Evolutionary conservation across 2,113 vertebrate species (phyloP), one percentile per base, ranked within the genome.

Genomic region (Crotalus horridus): DNA sequence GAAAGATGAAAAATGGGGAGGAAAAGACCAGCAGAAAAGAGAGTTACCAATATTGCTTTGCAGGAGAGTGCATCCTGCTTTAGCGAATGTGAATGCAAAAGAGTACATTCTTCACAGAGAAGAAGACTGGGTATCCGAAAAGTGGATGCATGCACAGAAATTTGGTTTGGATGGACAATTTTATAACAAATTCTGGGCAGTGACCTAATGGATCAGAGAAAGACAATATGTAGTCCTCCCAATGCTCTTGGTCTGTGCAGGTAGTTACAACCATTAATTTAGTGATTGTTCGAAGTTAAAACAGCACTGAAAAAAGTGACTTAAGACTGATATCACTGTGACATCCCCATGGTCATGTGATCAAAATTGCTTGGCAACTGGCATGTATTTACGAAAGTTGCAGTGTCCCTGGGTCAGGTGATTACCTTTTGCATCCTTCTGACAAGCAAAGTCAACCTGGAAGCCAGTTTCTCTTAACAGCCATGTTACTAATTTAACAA

Each of bases 1-100:
- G 13, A 89, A 2, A 51, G 92, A 89, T 92, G 94, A 95, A 81
- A 81, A 81, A 55, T 39, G 26, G 90, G 26, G 43, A 48, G 54
- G 48, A 93, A 58, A 81, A 89, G 89, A 58, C 7, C 94, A 90
- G 4, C 21, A 29, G 39, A 43, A 56, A 8, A 46, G 29, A 43
- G 90, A 59, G 3, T 85, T 59, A 39, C 3, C 69, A 85, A n/a
- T 33, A 86, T 43, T 89, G 51, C 88, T 88, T 69, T 93, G 53
- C 53, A 0, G 23, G 53, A 21, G 58, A n/a, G 26, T 9, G 21
- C 0, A 13, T 11, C 26, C 43, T 29, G n/a, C 46, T 91, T 64
- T 61, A 21, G 87, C n/a, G 56, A 51, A 61, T 81, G 46, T 53
- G 48, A 51, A 53, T 87, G 86, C 43, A 81, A 81, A 81, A 43